A percentile compares a stretch with the other conserved stretches of the same genome.
Evolutionary conservation across 2,797 vertebrate species (phyloP).

Genomic region (Coracias cyanogaster): DNA sequence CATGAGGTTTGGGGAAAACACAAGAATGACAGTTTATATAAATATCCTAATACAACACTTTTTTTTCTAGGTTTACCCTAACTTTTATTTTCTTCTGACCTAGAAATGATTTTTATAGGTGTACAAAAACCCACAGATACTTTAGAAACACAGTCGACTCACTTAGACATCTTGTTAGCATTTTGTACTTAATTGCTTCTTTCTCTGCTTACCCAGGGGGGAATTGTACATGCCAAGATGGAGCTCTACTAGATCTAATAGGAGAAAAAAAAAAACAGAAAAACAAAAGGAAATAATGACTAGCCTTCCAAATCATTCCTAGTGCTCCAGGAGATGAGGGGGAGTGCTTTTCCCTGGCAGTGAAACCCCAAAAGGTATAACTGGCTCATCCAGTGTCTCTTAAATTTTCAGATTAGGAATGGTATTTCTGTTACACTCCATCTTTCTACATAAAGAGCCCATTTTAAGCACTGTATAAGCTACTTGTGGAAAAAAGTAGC

Average conservation of each 20-base stretch:
- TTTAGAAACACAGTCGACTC: conserved; percentile 55
- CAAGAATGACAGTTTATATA: conserved; percentile 74
- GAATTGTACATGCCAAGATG: conserved; percentile 66
- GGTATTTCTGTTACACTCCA: conserved; percentile 7
- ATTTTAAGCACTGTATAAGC: conserved; percentile 23
- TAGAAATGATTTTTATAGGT: conserved; percentile 76
- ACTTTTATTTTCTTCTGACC: conserved; percentile 72
- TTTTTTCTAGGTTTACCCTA: conserved; percentile 43
- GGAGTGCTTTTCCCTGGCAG: conserved; percentile 15
- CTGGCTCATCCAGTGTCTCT: background rate
- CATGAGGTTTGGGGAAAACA: conserved; percentile 70
- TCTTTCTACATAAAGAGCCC: background rate
- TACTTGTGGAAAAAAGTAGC: conserved; percentile 40
- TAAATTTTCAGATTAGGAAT: conserved; percentile 27
- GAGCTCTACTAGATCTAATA: conserved; percentile 37
- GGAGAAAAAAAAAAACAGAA: background rate
- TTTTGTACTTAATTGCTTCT: conserved; percentile 76
- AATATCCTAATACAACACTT: conserved; percentile 72
- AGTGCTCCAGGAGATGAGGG: conserved; percentile 7
- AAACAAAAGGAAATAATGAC: conserved; percentile 34
- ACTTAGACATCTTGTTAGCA: conserved; percentile 73
- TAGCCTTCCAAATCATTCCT: conserved; percentile 40
- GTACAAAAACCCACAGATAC: conserved; percentile 51
- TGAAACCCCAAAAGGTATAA: conserved; percentile 15
- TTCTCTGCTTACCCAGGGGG: conserved; percentile 57